Evolutionary conservation across 1,140 invertebrate genomes (phyloP).

Genomic region (Rhyacophila brunnea): DNA sequence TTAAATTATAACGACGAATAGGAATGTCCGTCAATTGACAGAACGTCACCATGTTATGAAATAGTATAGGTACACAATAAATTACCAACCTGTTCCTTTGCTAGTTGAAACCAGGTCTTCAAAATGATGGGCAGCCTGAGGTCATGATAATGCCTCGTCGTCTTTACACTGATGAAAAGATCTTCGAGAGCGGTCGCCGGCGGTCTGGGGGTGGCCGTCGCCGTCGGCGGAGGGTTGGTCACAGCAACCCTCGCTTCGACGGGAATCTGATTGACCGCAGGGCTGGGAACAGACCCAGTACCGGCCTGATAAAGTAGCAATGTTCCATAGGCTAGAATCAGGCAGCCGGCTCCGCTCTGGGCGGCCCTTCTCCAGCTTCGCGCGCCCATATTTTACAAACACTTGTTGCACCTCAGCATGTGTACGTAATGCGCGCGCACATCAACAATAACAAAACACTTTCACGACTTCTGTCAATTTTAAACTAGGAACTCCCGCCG

Average conservation of each 20-base stretch:
- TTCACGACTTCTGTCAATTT: slow-evolving; percentile 5
- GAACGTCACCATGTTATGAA: too few species aligned
- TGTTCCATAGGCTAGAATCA: slow-evolving; percentile 19
- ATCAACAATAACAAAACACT: slow-evolving; percentile 16
- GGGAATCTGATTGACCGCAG: background rate
- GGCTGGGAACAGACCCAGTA: background rate
- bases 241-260: background rate
- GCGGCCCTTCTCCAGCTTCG: slow-evolving; percentile 27
- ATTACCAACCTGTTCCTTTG: slow-evolving; percentile 82
- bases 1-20: too few species aligned
- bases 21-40: too few species aligned
- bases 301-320: slow-evolving; percentile 21
- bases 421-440: slow-evolving; percentile 9
- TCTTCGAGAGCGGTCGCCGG: slow-evolving; percentile 75
- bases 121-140: slow-evolving; percentile 83
- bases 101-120: slow-evolving; percentile 90
- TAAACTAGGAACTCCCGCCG: slow-evolving; percentile 14
- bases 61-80: too few species aligned
- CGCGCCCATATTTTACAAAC: slow-evolving; percentile 12
- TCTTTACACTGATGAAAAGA: slow-evolving; percentile 93
- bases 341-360: slow-evolving; percentile 21
- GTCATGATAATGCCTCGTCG: slow-evolving; percentile 83
- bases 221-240: slow-evolving; percentile 13
- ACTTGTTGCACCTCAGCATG: slow-evolving; percentile 12
- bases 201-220: slow-evolving; percentile 57